Percentiles rank a stretch among this genome's conserved stretches.
Conservation (phyloP, 2,797 vertebrate species). For the Acanthornis magna region DNA sequence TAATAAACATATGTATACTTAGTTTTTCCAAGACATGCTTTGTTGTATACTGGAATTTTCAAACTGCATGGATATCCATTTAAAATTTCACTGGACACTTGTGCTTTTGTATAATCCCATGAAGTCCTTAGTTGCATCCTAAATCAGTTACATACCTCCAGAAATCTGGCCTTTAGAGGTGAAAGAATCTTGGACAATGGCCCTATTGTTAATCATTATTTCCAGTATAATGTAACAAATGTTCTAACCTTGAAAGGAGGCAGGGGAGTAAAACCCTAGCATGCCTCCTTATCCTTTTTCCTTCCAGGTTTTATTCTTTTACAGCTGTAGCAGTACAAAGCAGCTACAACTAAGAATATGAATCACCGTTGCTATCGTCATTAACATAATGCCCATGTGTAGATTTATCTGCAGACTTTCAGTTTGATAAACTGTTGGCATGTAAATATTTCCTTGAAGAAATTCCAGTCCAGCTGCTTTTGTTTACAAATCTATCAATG, state of each 20-base stretch:
- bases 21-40: neutral
- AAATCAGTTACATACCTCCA: neutral
- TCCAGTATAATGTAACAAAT: slow-evolving; percentile 18
- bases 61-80: neutral
- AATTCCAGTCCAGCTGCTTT: slow-evolving; percentile 82
- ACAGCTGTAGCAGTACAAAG: slow-evolving; percentile 67
- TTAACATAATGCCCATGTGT: slow-evolving; percentile 73
- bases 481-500: slow-evolving; percentile 82
- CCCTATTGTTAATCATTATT: slow-evolving; percentile 20
- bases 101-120: neutral
- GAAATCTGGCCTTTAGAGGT: neutral
- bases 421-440: slow-evolving; percentile 79
- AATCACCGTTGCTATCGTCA: slow-evolving; percentile 66
- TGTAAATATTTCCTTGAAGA: slow-evolving; percentile 82
- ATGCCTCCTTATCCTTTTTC: slow-evolving; percentile 52
- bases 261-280: slow-evolving; percentile 27
- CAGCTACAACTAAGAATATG: slow-evolving; percentile 55
- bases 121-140: neutral
- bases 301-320: slow-evolving; percentile 71
- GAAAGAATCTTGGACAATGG: slow-evolving; percentile 16
- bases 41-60: neutral
- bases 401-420: slow-evolving; percentile 78
- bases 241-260: slow-evolving; percentile 43
- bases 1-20: neutral
- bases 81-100: neutral